phyloP scores from a whole-genome alignment of 1,140 invertebrate genomes.

The Orius insidiosus region DNA sequence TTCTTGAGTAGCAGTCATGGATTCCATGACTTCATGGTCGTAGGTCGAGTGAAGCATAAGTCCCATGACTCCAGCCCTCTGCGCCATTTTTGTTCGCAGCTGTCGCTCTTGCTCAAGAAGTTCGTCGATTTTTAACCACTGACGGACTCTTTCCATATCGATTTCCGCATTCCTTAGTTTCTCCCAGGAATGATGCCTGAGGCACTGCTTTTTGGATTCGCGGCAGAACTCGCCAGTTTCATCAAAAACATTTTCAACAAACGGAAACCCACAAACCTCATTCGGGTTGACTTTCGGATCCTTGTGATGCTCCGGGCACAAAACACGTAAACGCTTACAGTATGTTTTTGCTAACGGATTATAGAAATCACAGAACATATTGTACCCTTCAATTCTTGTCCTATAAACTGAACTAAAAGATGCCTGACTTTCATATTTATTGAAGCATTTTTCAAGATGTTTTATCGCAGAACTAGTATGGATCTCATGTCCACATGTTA shows the following conservation, averaged over 20 bases:
- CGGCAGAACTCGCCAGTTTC: conserved; percentile 67
- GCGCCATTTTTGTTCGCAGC: conserved; percentile 67
- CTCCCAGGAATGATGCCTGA: conserved; percentile 89
- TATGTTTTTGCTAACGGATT: conserved; percentile 81
- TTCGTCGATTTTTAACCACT: conserved; percentile 89
- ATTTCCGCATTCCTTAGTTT: conserved; percentile 78
- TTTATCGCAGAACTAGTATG: conserved; percentile 72
- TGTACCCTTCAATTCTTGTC: conserved; percentile 81
- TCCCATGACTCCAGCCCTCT: conserved; percentile 70
- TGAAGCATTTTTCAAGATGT: conserved; percentile 91
- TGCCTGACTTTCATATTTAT: conserved; percentile 93
- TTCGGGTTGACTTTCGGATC: conserved; percentile 73
- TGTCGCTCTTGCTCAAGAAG: conserved; percentile 86
- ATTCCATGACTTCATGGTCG: conserved; percentile 78
- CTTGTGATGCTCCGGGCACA: conserved; percentile 96
- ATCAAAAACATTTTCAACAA: conserved; percentile 67
- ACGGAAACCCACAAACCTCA: conserved; percentile 81
- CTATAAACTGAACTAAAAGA: conserved; percentile 91
- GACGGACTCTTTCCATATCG: conserved; percentile 45
- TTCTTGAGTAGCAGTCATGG: conserved; percentile 30
- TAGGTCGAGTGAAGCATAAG: conserved; percentile 89
- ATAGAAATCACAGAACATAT: conserved; percentile 97
- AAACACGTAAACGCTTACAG: conserved; percentile 83
- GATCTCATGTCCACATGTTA: conserved; percentile 90
- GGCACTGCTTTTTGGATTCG: conserved; percentile 76